Conservation (phyloP, 2,113 vertebrate genomes). For the Amphilophus citrinellus region DNA sequence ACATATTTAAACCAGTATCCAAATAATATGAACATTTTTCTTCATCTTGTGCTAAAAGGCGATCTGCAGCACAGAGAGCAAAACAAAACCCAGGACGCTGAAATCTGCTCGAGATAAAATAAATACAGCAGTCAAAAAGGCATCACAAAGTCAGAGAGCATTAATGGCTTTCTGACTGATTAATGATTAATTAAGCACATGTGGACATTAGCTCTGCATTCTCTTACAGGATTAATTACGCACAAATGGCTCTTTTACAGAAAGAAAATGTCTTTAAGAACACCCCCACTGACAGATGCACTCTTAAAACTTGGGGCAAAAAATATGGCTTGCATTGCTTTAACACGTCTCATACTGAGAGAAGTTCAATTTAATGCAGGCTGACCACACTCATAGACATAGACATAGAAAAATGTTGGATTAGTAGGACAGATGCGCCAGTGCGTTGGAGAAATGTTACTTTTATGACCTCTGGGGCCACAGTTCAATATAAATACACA, state of each 20-base stretch:
- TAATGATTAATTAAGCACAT: no score
- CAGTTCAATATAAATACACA: slow-evolving; percentile 74
- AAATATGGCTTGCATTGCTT: slow-evolving; percentile 42
- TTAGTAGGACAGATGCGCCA: slow-evolving; percentile 72
- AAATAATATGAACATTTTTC: background rate
- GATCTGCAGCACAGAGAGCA: background rate
- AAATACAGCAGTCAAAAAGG: slow-evolving; percentile 14
- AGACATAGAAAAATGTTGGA: slow-evolving; percentile 48
- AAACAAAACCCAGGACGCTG: slow-evolving; percentile 7
- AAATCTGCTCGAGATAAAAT: slow-evolving; percentile 12
- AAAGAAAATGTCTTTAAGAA: slow-evolving; percentile 18
- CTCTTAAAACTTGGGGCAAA: background rate
- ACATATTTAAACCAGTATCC: slow-evolving; percentile 2
- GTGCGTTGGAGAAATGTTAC: slow-evolving; percentile 71
- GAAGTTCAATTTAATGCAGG: slow-evolving; percentile 36
- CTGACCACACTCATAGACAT: slow-evolving; percentile 15
- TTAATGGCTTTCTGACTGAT: background rate
- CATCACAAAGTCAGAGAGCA: slow-evolving; percentile 7
- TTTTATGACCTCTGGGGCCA: slow-evolving; percentile 70
- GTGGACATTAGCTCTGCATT: no score
- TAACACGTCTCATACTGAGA: slow-evolving; percentile 39
- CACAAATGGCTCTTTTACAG: slow-evolving; percentile 11
- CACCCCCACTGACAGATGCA: background rate
- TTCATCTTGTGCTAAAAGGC: slow-evolving; percentile 12
- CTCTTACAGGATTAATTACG: no score